A percentile compares a stretch with the other conserved stretches of the same genome.
Evolutionary conservation across 1,140 invertebrate species (phyloP).

Genomic region (Heliconius congener): DNA sequence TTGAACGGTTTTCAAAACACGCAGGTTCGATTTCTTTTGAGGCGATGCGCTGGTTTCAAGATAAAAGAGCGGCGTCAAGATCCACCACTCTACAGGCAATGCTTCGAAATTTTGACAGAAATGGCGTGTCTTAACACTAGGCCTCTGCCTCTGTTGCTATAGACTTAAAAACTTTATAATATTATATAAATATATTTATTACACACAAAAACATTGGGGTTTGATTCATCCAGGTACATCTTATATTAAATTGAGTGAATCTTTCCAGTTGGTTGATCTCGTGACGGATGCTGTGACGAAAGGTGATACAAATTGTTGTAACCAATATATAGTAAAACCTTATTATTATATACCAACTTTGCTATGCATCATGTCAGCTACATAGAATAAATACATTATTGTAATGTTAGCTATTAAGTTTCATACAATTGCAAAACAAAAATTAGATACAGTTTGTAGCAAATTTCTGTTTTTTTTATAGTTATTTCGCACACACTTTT

Average conservation of each 20-base stretch:
- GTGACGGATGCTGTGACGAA: constrained; percentile 20
- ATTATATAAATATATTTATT: too few relatives aligned
- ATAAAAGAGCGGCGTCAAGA: too few relatives aligned
- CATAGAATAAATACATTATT: not conserved
- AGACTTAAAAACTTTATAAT: too few relatives aligned
- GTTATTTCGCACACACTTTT: too few relatives aligned
- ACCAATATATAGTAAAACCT: not conserved
- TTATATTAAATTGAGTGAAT: constrained; percentile 23
- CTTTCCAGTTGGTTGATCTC: constrained; percentile 26
- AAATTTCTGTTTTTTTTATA: too few relatives aligned
- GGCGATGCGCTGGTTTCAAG: too few relatives aligned
- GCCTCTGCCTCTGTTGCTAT: too few relatives aligned
- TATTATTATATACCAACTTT: not conserved
- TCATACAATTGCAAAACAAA: not conserved
- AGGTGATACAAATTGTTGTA: constrained; percentile 2
- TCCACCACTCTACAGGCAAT: too few relatives aligned
- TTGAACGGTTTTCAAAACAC: too few relatives aligned
- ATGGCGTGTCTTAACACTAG: too few relatives aligned
- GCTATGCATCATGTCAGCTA: not conserved
- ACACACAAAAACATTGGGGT: not conserved
- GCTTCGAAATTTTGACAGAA: too few relatives aligned
- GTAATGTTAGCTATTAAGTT: not conserved
- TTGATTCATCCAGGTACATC: constrained; percentile 18
- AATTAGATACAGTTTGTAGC: not conserved
- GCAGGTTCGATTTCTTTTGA: too few relatives aligned